These are phyloP conservation scores for Agapostemon virescens DNA, from an alignment of 2,888 invertebrate genomes.

Conservation along the genomic window DNA sequence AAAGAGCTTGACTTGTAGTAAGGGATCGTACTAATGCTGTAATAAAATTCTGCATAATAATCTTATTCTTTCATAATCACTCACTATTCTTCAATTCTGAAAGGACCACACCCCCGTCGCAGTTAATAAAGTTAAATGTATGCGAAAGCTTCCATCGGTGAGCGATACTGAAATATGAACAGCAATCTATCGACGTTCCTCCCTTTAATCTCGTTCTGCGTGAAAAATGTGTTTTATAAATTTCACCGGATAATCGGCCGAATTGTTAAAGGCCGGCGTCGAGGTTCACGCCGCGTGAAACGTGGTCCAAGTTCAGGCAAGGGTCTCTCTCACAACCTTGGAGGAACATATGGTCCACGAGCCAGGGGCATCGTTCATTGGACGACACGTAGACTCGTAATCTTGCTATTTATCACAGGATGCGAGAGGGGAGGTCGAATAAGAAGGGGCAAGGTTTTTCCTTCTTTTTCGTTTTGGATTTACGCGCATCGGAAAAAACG, in stretches of 20 bases:
- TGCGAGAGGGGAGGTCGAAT: slow-evolving; percentile 60
- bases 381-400: slow-evolving; percentile 75
- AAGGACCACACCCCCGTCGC: neutral
- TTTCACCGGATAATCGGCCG: slow-evolving; percentile 57
- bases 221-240: slow-evolving; percentile 53
- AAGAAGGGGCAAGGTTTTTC: slow-evolving; percentile 45
- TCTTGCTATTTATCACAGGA: slow-evolving; percentile 79
- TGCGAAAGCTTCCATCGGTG: slow-evolving; percentile 21
- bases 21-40: slow-evolving; percentile 3
- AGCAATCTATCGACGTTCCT: slow-evolving; percentile 48
- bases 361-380: slow-evolving; percentile 71
- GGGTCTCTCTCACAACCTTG: slow-evolving; percentile 74
- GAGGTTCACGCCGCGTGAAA: slow-evolving; percentile 46
- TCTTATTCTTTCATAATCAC: slow-evolving; percentile 39
- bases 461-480: slow-evolving; percentile 34
- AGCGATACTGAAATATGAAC: slow-evolving; percentile 52
- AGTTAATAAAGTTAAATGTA: slow-evolving; percentile 45
- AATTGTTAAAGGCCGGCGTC: slow-evolving; percentile 48
- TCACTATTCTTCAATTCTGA: slow-evolving; percentile 1
- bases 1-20: neutral
- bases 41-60: slow-evolving; percentile 34
- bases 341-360: slow-evolving; percentile 78
- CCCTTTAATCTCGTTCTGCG: slow-evolving; percentile 46
- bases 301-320: slow-evolving; percentile 56
- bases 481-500: slow-evolving; percentile 52